Conservation (phyloP, 2,113 vertebrate species). For the Halcyon malimbica region DNA sequence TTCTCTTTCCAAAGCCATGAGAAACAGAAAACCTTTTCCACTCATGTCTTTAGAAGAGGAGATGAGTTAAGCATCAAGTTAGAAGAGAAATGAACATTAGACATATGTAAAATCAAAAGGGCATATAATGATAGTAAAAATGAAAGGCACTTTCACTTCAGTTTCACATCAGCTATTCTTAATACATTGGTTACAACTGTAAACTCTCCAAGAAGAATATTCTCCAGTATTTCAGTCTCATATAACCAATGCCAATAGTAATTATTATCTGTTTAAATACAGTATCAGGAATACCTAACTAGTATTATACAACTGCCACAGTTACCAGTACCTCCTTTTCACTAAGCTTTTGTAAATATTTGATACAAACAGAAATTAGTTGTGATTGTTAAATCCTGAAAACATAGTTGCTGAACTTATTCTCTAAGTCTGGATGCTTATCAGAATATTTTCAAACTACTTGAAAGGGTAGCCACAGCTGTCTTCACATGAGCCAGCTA, state of each 20-base stretch:
- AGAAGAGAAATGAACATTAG: not conserved
- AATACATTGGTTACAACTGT: not conserved
- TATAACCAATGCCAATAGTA: not conserved
- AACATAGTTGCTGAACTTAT: not conserved
- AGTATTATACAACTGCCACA: not conserved
- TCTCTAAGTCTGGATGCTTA: not conserved
- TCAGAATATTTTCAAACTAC: not conserved
- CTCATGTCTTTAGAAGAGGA: not conserved
- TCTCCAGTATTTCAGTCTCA: not conserved
- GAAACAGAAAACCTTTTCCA: not conserved
- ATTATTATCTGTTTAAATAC: not conserved
- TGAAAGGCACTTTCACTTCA: not conserved
- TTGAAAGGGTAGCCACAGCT: not conserved
- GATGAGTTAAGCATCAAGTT: not conserved
- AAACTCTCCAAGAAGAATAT: not conserved
- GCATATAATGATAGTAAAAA: not conserved
- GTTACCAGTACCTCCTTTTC: not conserved
- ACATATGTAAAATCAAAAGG: not conserved
- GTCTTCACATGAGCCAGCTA: not conserved
- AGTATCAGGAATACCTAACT: not conserved
- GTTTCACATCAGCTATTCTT: not conserved
- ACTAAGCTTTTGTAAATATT: not conserved
- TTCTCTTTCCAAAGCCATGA: not conserved
- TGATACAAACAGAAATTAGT: accelerated
- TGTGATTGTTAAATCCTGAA: not conserved